These are phyloP conservation scores for Macrosteles quadrilineatus DNA, from an alignment of 1,140 invertebrate genomes.

Conservation along the genomic window DNA sequence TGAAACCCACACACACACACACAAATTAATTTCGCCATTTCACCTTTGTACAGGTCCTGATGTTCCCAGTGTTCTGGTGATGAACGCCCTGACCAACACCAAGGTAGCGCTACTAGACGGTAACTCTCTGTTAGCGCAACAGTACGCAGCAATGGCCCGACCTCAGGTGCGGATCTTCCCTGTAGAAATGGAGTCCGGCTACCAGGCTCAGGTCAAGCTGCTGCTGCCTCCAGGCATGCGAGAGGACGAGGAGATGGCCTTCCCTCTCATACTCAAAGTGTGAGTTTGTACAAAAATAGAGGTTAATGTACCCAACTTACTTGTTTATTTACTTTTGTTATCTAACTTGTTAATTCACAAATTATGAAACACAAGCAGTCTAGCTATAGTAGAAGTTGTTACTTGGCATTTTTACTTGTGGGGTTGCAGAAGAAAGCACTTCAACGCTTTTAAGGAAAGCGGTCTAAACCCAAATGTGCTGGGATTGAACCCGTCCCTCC, in stretches of 20 bases:
- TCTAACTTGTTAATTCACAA: too few species aligned
- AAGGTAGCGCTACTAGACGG: slow-evolving; percentile 60
- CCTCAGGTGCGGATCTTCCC: slow-evolving; percentile 62
- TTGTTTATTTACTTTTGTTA: too few species aligned
- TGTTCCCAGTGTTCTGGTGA: slow-evolving; percentile 63
- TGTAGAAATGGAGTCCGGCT: slow-evolving; percentile 57
- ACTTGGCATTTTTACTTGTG: too few species aligned
- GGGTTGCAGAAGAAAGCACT: too few species aligned
- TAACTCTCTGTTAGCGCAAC: slow-evolving; percentile 53
- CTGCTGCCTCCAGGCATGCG: slow-evolving; percentile 73
- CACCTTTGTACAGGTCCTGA: slow-evolving; percentile 64
- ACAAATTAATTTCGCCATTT: too few species aligned
- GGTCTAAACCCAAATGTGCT: too few species aligned
- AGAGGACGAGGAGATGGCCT: slow-evolving; percentile 77
- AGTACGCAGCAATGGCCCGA: slow-evolving; percentile 55
- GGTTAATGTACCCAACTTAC: too few species aligned
- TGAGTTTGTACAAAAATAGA: slow-evolving; percentile 66
- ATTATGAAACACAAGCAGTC: too few species aligned
- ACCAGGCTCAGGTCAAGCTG: slow-evolving; percentile 63
- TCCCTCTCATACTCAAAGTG: slow-evolving; percentile 78
- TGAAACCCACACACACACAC: too few species aligned
- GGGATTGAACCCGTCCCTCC: too few species aligned
- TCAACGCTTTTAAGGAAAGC: too few species aligned
- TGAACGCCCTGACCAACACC: slow-evolving; percentile 57
- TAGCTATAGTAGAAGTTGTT: too few species aligned